Evolutionary conservation across 2,888 invertebrate species (phyloP), one percentile per base, ranked within the genome.

Genomic region (Cepaea hortensis): DNA sequence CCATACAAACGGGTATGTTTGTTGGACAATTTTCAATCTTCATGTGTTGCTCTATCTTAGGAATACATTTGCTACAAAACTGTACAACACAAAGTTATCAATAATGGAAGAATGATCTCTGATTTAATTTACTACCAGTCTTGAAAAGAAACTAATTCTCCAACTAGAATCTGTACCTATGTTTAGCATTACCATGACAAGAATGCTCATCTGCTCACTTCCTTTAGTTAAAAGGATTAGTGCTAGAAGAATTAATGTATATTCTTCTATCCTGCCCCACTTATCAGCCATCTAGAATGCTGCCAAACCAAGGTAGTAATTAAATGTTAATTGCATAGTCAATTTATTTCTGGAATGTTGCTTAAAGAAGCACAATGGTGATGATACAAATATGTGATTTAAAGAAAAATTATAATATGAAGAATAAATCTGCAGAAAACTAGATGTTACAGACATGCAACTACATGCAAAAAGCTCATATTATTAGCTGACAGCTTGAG

Each of bases 351-450:
- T 84, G 84, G 84, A 84, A 84, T 84, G 84, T 84, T 62, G n/a
- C 84, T 76, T 76, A 84, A 55, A 84, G 84, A 76, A 84, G 84
- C 84, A 84, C 84, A 76, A 50, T 84, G 84, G 84, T 84, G 84
- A 76, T 18, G 20, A 65, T 18, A 73, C 50, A 48, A 48, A 68
- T 11, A 48, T 80, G 35, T 11, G 65, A 65, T 46, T 35, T 48
- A 50, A 11, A 23, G 48, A 13, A 68, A 6, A 80, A 80, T 46
- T 35, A n/a, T 20, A 80, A 68, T 23, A 15, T 23, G 46, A 46
- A 48, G 65, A 48, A 23, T 15, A 15, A 13, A 35, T 23, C 48
- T 48, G 48, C 3, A 55, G 20, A 18, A 18, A 76, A 20, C 48
- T 55, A n/a, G 35, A 61, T 79, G 35, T 5, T 6, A 15, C 11